Conservation (phyloP, 2,113 vertebrate species). For the Oreocharis arfaki region DNA sequence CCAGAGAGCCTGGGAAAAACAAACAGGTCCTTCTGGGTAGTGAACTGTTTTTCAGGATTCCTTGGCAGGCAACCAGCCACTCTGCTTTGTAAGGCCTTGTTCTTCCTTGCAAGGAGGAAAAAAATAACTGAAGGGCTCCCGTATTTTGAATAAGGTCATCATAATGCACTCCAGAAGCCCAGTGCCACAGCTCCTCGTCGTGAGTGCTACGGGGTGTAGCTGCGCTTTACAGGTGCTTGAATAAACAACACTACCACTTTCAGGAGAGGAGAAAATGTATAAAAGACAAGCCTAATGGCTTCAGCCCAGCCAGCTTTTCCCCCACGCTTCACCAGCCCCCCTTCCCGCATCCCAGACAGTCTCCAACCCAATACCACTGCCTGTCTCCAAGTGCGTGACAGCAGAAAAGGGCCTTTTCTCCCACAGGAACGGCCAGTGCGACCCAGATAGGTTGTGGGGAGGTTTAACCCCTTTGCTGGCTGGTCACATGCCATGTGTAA, state of each 20-base stretch:
- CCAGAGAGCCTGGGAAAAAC: conserved; percentile 65
- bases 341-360: background rate
- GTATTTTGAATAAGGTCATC: conserved; percentile 40
- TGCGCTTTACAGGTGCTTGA: conserved; percentile 42
- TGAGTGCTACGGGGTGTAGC: background rate
- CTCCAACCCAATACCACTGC: background rate
- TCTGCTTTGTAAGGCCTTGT: conserved; percentile 51
- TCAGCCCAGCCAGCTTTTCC: background rate
- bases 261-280: background rate
- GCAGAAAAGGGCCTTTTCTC: background rate
- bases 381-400: background rate
- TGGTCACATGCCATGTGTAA: background rate
- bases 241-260: conserved; percentile 27
- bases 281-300: conserved; percentile 23
- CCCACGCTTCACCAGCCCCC: background rate
- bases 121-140: conserved; percentile 14
- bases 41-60: conserved; percentile 62
- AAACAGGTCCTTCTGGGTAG: conserved; percentile 61
- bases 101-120: conserved; percentile 35
- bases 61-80: conserved; percentile 60
- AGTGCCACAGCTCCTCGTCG: background rate
- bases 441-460: background rate
- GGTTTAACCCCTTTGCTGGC: background rate
- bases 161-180: background rate
- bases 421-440: background rate